phyloP scores from a whole-genome alignment of 2,113 vertebrate genomes.

The Mormyrus lacerda region DNA sequence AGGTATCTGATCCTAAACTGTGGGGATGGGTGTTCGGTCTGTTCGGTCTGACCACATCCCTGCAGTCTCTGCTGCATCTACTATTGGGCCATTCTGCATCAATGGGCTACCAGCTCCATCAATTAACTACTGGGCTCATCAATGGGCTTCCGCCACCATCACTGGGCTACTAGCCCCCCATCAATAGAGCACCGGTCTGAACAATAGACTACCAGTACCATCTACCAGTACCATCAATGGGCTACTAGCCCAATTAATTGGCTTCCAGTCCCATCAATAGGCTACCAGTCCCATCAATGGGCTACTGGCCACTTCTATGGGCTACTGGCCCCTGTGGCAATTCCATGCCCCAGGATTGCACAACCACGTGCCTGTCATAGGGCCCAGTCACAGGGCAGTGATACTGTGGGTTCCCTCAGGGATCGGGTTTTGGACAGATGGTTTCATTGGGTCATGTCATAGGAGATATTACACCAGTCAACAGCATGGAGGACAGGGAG shows the following conservation, averaged over 20 bases:
- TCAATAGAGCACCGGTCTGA: background rate
- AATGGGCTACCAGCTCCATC: background rate
- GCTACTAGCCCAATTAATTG: background rate
- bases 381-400: background rate
- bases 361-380: background rate
- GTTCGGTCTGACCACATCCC: background rate
- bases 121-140: background rate
- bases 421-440: background rate
- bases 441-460: background rate
- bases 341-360: background rate
- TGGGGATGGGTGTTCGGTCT: background rate
- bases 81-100: background rate
- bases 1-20: background rate
- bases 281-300: background rate
- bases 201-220: background rate
- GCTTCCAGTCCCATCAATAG: background rate
- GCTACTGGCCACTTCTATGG: background rate
- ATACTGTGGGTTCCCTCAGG: background rate
- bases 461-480: background rate
- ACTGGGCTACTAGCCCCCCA: background rate
- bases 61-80: background rate
- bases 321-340: background rate
- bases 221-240: background rate
- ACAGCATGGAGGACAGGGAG: background rate
- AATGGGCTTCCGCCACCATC: background rate